phyloP scores from a whole-genome alignment of 1,140 invertebrate genomes.

The Bombyx mandarina region DNA sequence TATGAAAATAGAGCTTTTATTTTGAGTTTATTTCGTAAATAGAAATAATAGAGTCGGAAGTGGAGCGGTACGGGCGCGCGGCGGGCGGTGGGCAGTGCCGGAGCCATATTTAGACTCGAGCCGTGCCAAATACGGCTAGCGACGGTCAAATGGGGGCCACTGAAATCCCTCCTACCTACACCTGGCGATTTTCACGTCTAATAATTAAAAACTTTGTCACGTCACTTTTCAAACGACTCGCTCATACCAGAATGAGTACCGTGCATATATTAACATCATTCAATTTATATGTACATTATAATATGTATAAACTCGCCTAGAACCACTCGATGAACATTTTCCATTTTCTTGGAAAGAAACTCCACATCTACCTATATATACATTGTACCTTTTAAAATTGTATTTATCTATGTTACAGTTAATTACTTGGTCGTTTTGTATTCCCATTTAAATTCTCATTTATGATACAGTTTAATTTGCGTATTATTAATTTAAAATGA shows the following conservation, averaged over 20 bases:
- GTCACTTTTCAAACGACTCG: slow-evolving; percentile 48
- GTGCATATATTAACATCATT: too few species aligned
- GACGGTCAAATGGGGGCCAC: slow-evolving; percentile 80
- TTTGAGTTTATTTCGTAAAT: slow-evolving; percentile 70
- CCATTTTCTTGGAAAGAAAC: too few species aligned
- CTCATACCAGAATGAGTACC: background rate
- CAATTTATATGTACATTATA: too few species aligned
- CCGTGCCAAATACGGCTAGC: slow-evolving; percentile 81
- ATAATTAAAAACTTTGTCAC: slow-evolving; percentile 69
- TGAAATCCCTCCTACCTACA: slow-evolving; percentile 75
- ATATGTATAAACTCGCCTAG: too few species aligned
- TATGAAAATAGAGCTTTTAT: slow-evolving; percentile 70
- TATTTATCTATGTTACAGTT: too few species aligned
- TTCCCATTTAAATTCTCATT: too few species aligned
- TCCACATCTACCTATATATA: too few species aligned
- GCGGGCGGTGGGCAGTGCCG: slow-evolving; percentile 73
- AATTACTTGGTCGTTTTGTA: too few species aligned
- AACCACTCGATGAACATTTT: too few species aligned
- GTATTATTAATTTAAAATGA: too few species aligned
- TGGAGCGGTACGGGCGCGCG: slow-evolving; percentile 54
- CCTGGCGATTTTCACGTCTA: slow-evolving; percentile 68
- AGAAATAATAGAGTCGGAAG: slow-evolving; percentile 72
- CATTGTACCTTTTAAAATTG: too few species aligned
- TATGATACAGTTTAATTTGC: too few species aligned
- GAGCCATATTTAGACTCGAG: slow-evolving; percentile 82